Conservation (phyloP, 2,888 invertebrate genomes). For the Xylota segnis region DNA sequence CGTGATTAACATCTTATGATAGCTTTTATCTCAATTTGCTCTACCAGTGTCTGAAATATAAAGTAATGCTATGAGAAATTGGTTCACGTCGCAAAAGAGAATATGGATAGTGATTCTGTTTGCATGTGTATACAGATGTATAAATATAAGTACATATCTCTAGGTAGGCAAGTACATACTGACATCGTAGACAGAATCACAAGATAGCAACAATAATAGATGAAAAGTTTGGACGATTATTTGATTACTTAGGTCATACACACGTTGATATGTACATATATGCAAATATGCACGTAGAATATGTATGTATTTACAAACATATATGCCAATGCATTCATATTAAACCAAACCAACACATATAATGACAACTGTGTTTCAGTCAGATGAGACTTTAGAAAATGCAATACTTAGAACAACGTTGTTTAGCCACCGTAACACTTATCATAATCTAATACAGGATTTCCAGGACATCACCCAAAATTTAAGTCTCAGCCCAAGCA, state of each 20-base stretch:
- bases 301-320: neutral
- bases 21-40: neutral
- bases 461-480: no score
- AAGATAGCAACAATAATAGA: neutral
- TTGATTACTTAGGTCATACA: neutral
- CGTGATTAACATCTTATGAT: slow-evolving; percentile 20
- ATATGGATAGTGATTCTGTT: neutral
- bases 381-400: no score
- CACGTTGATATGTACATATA: neutral
- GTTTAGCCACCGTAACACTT: no score
- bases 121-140: neutral
- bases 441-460: no score
- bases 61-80: neutral
- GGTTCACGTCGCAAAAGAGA: neutral
- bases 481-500: no score
- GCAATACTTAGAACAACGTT: no score
- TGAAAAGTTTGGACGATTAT: neutral
- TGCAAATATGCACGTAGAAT: neutral
- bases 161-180: neutral
- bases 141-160: no score
- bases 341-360: no score
- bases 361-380: no score
- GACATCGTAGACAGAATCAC: neutral
- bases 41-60: neutral
- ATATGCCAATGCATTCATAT: no score